These are phyloP conservation scores for Pelodiscus sinensis DNA, from an alignment of 2,113 vertebrate genomes.

Conservation along the genomic window DNA sequence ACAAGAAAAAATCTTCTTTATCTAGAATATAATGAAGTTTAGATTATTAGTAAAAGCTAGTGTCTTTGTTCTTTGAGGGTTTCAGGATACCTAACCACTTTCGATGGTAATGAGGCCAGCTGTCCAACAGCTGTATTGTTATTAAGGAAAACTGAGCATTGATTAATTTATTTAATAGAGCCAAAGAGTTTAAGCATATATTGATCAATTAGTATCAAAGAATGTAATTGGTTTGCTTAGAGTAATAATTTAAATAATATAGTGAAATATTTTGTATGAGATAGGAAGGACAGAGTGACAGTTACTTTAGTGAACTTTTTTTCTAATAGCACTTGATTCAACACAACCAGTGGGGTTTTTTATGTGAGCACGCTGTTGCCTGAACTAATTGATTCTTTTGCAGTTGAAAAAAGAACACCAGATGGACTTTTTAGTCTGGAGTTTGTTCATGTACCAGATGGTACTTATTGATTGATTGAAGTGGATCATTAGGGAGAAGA, in stretches of 20 bases:
- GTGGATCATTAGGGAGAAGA: background rate
- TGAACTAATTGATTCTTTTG: constrained; percentile 9
- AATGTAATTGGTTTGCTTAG: fast-evolving
- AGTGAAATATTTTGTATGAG: background rate
- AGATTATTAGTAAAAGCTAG: background rate
- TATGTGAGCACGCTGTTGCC: constrained; percentile 38
- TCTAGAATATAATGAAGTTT: background rate
- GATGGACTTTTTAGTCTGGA: constrained; percentile 1
- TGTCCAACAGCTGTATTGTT: fast-evolving
- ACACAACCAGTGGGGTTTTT: background rate
- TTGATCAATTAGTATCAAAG: background rate
- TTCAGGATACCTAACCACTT: background rate
- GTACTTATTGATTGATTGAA: background rate
- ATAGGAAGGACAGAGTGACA: background rate
- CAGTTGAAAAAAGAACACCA: background rate
- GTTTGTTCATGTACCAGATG: constrained; percentile 16
- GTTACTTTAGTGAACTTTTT: background rate
- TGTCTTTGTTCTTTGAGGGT: background rate
- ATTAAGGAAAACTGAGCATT: background rate
- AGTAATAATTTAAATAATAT: fast-evolving
- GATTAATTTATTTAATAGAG: constrained; percentile 2
- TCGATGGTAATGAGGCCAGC: background rate
- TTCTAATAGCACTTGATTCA: background rate
- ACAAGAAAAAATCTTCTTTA: background rate
- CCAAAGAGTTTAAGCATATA: background rate